A percentile compares a stretch with the other conserved stretches of the same genome.
Evolutionary conservation across 2,888 invertebrate species (phyloP).

Genomic region (Scrobipalpa atriplicella): DNA sequence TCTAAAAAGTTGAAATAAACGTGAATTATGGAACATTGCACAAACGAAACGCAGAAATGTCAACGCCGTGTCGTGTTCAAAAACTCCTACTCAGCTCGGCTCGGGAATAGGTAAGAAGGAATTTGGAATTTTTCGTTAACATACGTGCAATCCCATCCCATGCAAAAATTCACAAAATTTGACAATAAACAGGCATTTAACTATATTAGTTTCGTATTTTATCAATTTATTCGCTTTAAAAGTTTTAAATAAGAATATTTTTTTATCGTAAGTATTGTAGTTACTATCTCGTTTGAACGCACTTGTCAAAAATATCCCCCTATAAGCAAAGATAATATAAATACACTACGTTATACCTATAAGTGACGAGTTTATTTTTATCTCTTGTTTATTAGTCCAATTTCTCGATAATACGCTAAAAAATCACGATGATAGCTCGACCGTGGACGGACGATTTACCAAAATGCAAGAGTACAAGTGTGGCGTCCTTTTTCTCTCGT

Average conservation of each 20-base stretch:
- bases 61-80: neutral
- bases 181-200: no score
- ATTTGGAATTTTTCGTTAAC: no score
- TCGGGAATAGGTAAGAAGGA: no score
- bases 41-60: neutral
- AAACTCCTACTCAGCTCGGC: neutral
- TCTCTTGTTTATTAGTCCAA: neutral
- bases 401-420: neutral
- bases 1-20: no score
- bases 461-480: constrained; percentile 91
- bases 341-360: no score
- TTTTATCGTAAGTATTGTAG: no score
- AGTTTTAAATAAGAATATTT: no score
- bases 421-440: constrained; percentile 66
- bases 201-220: no score
- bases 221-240: no score
- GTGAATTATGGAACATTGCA: neutral
- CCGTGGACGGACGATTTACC: constrained; percentile 94
- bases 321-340: no score
- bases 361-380: constrained; percentile 17
- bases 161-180: no score
- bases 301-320: neutral
- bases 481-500: constrained; percentile 88
- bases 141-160: no score
- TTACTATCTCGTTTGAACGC: neutral